Evolutionary conservation across 2,888 invertebrate genomes (phyloP), one percentile per base, ranked within the genome.

Genomic region (Aethes cnicana): DNA sequence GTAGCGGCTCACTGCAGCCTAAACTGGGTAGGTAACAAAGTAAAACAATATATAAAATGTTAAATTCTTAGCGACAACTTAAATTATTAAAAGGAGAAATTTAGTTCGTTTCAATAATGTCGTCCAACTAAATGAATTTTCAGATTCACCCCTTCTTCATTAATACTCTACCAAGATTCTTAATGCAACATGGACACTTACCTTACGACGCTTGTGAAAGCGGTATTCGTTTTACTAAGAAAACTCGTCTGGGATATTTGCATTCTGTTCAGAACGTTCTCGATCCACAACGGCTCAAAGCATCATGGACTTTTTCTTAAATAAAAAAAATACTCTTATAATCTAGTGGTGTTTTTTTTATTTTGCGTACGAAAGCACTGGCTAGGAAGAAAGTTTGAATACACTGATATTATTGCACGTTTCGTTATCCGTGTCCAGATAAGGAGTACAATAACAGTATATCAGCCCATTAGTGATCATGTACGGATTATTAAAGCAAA

Each of bases 401-500:
- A 47, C 47, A 55, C 59, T 46, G 52, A 37, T 44, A 30, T 47
- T 30, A 30, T 33, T 25, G 23, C 17, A 28, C 6, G 21, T 25
- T 33, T 20, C 58, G 56, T 64, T 72, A 72, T 68, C 69, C 64
- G 58, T 59, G 59, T 55, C 57, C 28, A 54, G 79, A 84, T 80
- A 85, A 76, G 58, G 47, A 46, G 59, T 66, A 74, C 78, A 81
- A 77, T 77, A 74, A 70, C 67, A 67, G 59, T 63, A 62, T 81
- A 85, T 84, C 84, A 65, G 60, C 53, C 80, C 77, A 82, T 83
- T 81, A 82, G 69, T 54, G 58, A 47, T 50, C 54, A 58, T 65
- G 68, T 67, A 43, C 58, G 69, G 80, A 81, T 83, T 79, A 77
- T 62, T 66, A 72, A 54, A 39, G 64, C 70, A 80, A 81, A 84